Base-by-base conservation (phyloP, 1,140 invertebrate species). In the Plectrocnemia conspersa region DNA sequence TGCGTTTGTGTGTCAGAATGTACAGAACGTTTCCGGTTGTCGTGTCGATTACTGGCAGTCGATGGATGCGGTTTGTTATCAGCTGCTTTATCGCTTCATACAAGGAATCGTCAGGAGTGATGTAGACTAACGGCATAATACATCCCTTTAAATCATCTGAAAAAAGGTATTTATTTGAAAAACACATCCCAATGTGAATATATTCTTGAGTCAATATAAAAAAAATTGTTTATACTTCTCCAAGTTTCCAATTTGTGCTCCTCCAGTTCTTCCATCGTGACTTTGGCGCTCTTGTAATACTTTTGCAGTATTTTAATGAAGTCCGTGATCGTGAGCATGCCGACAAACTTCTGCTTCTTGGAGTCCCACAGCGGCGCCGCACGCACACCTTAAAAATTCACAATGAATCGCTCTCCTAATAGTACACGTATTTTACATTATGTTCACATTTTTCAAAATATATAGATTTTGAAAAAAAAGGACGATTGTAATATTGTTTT, bases 321-420 rank as follows among this genome's bases (percentile, higher is more conserved):
- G 75, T 99, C 97, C 38, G 97, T 99, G 64, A 99, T 99, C 27
- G 97, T 99, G 44, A 99, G 78, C 96, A 99, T 98, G 40, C 96
- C 91, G 23, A 93, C 88, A 69, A 88, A 99, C 68, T 89, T 80
- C 71, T 98, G 95, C 63, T 85, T 83, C 42, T 80, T 76, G 56
- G 88, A 93, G 68, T 99, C 94, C 96, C 96, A 99, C 24, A 99
- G 76, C 1, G 96, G 96, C 13, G 97, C 97, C 11, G 97, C 97
- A 65, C 97, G 82, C 1, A 99, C 95, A 32, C 91, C 88, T 89
- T 65, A 47, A 60, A 22, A 18, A 54, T 21, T 44, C 18, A 24
- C 22, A 58, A 22, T 48, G 36, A 38, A 52, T 6, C 50, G 36
- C 33, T 38, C 23, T 7, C 47, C 4, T 7, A 6, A 29, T 6